A percentile compares a stretch with the other conserved stretches of the same genome.
phyloP scores from a whole-genome alignment of 1,140 invertebrate genomes.

The Bombus vancouverensis region DNA sequence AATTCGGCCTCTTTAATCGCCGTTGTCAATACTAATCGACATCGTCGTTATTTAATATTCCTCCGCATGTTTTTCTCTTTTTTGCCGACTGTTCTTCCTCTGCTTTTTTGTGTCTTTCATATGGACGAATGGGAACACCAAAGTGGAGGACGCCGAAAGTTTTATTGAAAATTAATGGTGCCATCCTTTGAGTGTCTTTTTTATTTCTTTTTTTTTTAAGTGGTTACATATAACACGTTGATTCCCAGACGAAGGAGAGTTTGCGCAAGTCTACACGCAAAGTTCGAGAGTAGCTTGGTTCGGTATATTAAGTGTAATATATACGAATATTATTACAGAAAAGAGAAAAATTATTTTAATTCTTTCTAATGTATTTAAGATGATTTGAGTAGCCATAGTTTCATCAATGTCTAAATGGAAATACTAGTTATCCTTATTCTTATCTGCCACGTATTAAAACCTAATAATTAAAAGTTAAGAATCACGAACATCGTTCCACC shows the following conservation, averaged over 20 bases:
- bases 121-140: background rate
- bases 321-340: background rate
- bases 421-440: background rate
- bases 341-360: background rate
- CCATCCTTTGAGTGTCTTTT: background rate
- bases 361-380: too few relatives aligned
- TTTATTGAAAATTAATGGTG: background rate
- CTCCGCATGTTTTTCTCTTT: conserved; percentile 1
- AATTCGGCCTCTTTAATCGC: conserved; percentile 76
- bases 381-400: too few relatives aligned
- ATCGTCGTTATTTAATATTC: conserved; percentile 79
- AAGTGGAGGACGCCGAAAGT: background rate
- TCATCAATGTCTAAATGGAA: too few relatives aligned
- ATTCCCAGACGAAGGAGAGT: too few relatives aligned
- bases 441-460: background rate
- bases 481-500: too few relatives aligned
- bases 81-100: background rate
- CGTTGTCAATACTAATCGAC: conserved; percentile 79
- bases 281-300: too few relatives aligned
- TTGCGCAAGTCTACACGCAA: too few relatives aligned
- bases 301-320: background rate
- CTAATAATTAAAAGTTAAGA: background rate
- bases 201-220: too few relatives aligned
- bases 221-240: too few relatives aligned
- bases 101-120: background rate